Base-by-base conservation (phyloP, 2,797 vertebrate species). In the Malurus splendens region DNA sequence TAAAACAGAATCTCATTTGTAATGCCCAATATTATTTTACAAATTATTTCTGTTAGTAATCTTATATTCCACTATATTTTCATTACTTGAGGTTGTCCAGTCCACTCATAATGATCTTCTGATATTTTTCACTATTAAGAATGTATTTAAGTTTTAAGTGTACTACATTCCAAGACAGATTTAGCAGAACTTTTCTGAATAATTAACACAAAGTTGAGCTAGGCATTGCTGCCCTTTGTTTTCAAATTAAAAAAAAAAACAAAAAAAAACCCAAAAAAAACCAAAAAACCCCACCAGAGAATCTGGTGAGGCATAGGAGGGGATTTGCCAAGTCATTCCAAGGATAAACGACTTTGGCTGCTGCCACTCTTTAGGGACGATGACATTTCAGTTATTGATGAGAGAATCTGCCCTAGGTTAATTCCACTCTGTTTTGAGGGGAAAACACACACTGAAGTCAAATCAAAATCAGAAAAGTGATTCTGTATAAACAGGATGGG, bases 401-500 rank as follows among this genome's bases (percentile, higher is more conserved):
- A 83, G 13, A 93, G 44, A 81, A 47, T 54, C 85, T 74, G 39
- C 56, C 67, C 65, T 72, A 54, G 51, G 75, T 89, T 81, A 91
- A 93, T 75, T 91, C 52, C 54, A 78, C 73, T 90, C 19, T 92
- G 39, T 18, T 75, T 82, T 67, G 42, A 85, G 25, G 48, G 74
- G 44, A 71, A 94, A 73, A 60, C 32, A 83, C 45, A 89, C 16
- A 60, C 33, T 68, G 70, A 93, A 88, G 60, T 61, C 64, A 42
- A 39, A 55, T 41, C 54, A 87, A 89, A 84, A 86, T 60, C 64
- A 86, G 86, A 73, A 79, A 90, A 92, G 54, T 27, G 23, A 67
- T 82, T 92, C 65, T 71, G 28, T 47, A 82, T 82, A 90, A 92
- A 88, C 39, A 94, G 72, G 57, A 94, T 51, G 65, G 42, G 54